phyloP scores from a whole-genome alignment of 2,113 vertebrate species.

The Strix aluco region DNA sequence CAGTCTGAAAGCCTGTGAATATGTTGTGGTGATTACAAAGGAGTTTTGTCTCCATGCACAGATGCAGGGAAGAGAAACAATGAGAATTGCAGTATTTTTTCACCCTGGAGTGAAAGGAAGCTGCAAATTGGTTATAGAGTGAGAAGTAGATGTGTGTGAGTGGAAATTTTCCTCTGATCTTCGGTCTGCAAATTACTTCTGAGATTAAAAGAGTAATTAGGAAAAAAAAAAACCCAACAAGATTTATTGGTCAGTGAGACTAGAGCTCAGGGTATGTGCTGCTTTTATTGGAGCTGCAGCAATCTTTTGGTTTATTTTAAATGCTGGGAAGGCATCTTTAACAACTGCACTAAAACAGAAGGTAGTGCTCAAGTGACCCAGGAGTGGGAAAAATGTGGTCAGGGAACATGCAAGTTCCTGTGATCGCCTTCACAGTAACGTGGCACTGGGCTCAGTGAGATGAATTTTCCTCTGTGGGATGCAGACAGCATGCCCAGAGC shows the following conservation, averaged over 20 bases:
- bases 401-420: too few species aligned
- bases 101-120: neutral
- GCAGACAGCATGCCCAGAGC: neutral
- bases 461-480: neutral
- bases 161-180: neutral
- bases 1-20: neutral
- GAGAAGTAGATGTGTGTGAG: neutral
- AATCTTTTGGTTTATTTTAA: neutral
- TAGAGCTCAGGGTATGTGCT: neutral
- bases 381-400: neutral
- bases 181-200: constrained; percentile 11
- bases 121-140: neutral
- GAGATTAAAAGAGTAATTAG: constrained; percentile 33
- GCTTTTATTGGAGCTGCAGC: neutral
- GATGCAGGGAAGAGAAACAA: neutral
- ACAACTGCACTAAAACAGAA: neutral
- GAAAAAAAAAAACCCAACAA: neutral
- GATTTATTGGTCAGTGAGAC: neutral
- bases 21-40: neutral
- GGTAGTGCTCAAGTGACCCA: neutral
- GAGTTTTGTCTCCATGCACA: neutral
- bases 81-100: neutral
- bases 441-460: too few species aligned
- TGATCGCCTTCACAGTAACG: neutral
- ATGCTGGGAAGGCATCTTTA: neutral